Percentiles rank a stretch among this genome's conserved stretches.
These are phyloP conservation scores for Battus philenor DNA, from an alignment of 1,140 invertebrate genomes.

Conservation along the genomic window DNA sequence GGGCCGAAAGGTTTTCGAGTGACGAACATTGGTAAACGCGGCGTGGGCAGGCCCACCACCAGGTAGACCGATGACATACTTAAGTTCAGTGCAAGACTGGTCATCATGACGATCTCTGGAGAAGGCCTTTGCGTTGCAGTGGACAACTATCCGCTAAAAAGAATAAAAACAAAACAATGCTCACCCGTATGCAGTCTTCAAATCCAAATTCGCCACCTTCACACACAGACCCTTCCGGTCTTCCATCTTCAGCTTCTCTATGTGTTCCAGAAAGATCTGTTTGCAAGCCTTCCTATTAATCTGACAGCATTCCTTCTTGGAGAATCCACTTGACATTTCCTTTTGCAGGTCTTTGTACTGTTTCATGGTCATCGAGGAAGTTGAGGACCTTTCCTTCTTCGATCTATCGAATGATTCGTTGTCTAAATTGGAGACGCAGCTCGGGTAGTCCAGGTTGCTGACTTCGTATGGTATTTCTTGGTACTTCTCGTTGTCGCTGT, in stretches of 20 bases:
- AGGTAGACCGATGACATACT: too few relatives aligned
- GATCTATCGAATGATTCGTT: slow-evolving; percentile 19
- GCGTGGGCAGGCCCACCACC: too few relatives aligned
- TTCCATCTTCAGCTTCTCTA: slow-evolving; percentile 32
- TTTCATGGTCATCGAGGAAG: slow-evolving; percentile 43
- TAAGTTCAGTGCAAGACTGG: too few relatives aligned
- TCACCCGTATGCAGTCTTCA: slow-evolving; percentile 46
- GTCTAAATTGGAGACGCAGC: slow-evolving; percentile 11
- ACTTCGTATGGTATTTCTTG: slow-evolving; percentile 32
- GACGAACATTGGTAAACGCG: too few relatives aligned
- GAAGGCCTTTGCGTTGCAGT: too few relatives aligned
- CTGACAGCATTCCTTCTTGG: slow-evolving; percentile 51
- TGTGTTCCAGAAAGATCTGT: slow-evolving; percentile 41
- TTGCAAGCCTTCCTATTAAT: slow-evolving; percentile 35
- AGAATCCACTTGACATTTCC: slow-evolving; percentile 35
- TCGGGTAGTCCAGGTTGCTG: slow-evolving; percentile 13
- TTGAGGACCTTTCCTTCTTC: slow-evolving; percentile 19
- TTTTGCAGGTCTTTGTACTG: slow-evolving; percentile 59
- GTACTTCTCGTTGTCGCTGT: slow-evolving; percentile 44
- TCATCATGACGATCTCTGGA: too few relatives aligned
- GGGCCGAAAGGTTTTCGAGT: too few relatives aligned
- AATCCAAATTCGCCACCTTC: slow-evolving; percentile 41
- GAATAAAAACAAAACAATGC: too few relatives aligned
- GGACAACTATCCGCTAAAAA: too few relatives aligned
- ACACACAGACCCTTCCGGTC: slow-evolving; percentile 36